phyloP scores from a whole-genome alignment of 2,113 vertebrate genomes.

The Gasterosteus aculeatus region DNA sequence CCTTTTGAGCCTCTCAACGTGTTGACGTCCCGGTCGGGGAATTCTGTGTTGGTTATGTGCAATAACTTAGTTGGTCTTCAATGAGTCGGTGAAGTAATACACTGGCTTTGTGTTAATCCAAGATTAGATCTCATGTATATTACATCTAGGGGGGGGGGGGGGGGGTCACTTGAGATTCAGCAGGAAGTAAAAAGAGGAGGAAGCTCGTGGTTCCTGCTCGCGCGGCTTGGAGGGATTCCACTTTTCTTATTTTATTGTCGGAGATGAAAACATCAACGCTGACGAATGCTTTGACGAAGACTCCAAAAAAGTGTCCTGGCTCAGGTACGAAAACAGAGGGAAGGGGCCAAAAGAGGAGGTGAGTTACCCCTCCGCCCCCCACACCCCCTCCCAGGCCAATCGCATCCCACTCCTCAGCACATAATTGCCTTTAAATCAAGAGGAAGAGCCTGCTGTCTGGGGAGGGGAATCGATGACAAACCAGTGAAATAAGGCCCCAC shows the following conservation, averaged over 20 bases:
- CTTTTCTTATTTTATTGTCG: too few relatives aligned
- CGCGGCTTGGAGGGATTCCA: too few relatives aligned
- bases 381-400: constrained; percentile 29
- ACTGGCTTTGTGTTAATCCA: constrained; percentile 74
- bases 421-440: constrained; percentile 77
- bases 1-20: constrained; percentile 43
- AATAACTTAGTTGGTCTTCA: constrained; percentile 72
- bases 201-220: too few relatives aligned
- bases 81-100: constrained; percentile 66
- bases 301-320: too few relatives aligned
- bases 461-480: constrained; percentile 54
- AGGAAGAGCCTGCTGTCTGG: constrained; percentile 54
- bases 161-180: constrained; percentile 48
- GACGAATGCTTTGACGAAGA: too few relatives aligned
- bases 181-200: constrained; percentile 33
- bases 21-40: constrained; percentile 47
- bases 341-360: neutral
- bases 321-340: too few relatives aligned
- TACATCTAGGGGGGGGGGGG: constrained; percentile 58
- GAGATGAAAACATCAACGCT: too few relatives aligned
- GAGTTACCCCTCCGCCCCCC: constrained; percentile 51
- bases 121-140: constrained; percentile 75
- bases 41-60: constrained; percentile 55
- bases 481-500: constrained; percentile 58
- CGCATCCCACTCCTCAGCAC: constrained; percentile 56